Base-by-base conservation (phyloP, 2,797 vertebrate species). In the Pipistrellus pygmaeus region DNA sequence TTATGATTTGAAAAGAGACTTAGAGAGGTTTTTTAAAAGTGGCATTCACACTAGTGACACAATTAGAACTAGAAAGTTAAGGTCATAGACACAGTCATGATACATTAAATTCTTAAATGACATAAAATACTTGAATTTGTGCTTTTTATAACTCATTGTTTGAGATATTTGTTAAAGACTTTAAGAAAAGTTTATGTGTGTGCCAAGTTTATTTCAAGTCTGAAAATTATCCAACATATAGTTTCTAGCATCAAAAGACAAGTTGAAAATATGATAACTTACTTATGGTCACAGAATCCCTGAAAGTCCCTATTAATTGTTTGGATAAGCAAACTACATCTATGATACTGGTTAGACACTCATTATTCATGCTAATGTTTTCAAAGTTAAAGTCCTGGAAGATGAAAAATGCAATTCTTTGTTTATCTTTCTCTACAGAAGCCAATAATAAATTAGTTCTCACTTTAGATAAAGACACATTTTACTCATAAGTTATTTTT, bases 401-500 rank as follows among this genome's bases (percentile, higher is more conserved):
- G n/a, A 88, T 23, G 11, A 82, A 90, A 91, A 73, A 11, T 6
- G 51, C 6, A 62, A n/a, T 86, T 90, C 51, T 93, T 10, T 38
- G 2, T 3, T 30, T 85, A 85, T 83, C 18, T 12, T 64, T 46
- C 41, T n/a, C 12, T 88, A 62, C 46, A 91, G 4, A 76, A 48
- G 6, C 7, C 27, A 83, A 93, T 7, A 76, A 82, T 77, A 87
- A n/a, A 73, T 90, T 77, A 46, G 17, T 85, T 91, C 30, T 94
- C 12, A 48, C 14, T 53, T 85, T 30, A 83, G 15, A 72, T 60
- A 41, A 90, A 89, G 62, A 32, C 3, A 92, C 35, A 77, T 84
- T 83, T 96, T 81, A 60, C 62, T 91, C 44, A 75, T 80, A 87
- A 71, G n/a, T 85, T 81, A 51, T 93, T 88, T 90, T 82, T 44